A percentile compares a stretch with the other conserved stretches of the same genome.
Conservation (phyloP, 2,113 vertebrate species). For the Syngnathoides biaculeatus region DNA sequence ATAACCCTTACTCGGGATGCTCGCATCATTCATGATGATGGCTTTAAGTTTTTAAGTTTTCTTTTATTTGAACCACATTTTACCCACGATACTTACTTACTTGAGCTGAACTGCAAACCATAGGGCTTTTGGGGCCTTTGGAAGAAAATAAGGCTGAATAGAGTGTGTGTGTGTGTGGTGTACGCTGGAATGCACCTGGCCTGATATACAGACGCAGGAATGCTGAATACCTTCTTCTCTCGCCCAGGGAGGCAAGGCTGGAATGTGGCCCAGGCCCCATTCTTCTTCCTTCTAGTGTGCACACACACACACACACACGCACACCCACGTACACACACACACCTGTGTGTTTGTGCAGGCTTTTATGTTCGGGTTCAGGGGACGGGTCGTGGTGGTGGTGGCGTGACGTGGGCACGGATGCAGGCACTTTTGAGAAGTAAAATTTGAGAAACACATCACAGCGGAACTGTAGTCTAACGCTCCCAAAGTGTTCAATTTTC, state of each 20-base stretch:
- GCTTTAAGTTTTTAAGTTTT: no score
- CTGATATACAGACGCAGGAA: conserved; percentile 71
- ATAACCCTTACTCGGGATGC: no score
- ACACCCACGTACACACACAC: conserved; percentile 41
- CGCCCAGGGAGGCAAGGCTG: conserved; percentile 69
- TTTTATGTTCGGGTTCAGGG: conserved; percentile 12
- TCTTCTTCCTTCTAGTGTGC: conserved; percentile 51
- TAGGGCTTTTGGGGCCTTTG: neutral
- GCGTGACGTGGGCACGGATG: conserved; percentile 5
- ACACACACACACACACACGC: conserved; percentile 35
- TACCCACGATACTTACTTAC: neutral
- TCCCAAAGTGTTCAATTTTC: neutral
- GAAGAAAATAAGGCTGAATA: neutral
- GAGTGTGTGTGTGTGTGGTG: conserved; percentile 13
- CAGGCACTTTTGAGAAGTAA: conserved; percentile 45
- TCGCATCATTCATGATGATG: no score
- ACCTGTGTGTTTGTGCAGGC: conserved; percentile 36
- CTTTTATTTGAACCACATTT: neutral
- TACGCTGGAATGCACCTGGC: conserved; percentile 72
- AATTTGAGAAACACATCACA: conserved; percentile 12
- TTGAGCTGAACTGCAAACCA: neutral
- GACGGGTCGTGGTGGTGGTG: neutral
- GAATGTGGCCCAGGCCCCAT: conserved; percentile 73
- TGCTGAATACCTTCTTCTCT: conserved; percentile 68
- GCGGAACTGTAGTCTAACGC: neutral